Base-by-base conservation (phyloP, 2,113 vertebrate species). In the Aspiorhynchus laticeps region DNA sequence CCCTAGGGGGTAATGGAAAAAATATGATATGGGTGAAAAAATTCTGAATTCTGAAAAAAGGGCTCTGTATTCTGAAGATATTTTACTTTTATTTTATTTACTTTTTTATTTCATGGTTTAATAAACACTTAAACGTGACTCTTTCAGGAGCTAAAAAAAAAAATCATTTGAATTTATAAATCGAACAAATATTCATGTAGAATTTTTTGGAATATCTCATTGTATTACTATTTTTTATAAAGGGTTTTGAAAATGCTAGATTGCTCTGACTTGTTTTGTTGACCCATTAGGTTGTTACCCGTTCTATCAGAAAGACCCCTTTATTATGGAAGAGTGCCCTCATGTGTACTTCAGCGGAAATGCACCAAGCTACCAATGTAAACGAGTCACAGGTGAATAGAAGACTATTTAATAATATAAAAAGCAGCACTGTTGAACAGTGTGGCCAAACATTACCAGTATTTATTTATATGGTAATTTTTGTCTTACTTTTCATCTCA, bases 321-420 rank as follows among this genome's bases (percentile, higher is more conserved):
- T 99, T 92, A 97, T 99, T 89, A 88, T 99, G 88, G 93, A 92
- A 0, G 95, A 97, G 8, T 99, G 98, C 91, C 98, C 98, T 0
- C 96, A 99, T 0, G 94, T 99, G 87, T 99, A 99, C 92, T 99
- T 99, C 90, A 98, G 97, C 0, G 97, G 98, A 82, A 99, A 95
- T 0, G 93, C 97, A 0, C 97, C 97, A 6, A 78, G 43, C 19
- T 98, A 97, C 90, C 94, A 94, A 89, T 96, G 95, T 80, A 99
- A 96, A 88, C 89, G 94, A 33, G 78, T 98, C 38, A 91, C 89
- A 92, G 98, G 98, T 99, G 83, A 93, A 96, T 84, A 2, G 7
- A 59, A 63, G 0, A 46, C 21, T 36, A 6, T 69, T 75, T 63
- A 15, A 33, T 21, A 41, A 33, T 21, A 41, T 17, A 26, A 80